These are phyloP conservation scores for Pogonus chalceus DNA, from an alignment of 1,140 invertebrate species.

Conservation along the genomic window DNA sequence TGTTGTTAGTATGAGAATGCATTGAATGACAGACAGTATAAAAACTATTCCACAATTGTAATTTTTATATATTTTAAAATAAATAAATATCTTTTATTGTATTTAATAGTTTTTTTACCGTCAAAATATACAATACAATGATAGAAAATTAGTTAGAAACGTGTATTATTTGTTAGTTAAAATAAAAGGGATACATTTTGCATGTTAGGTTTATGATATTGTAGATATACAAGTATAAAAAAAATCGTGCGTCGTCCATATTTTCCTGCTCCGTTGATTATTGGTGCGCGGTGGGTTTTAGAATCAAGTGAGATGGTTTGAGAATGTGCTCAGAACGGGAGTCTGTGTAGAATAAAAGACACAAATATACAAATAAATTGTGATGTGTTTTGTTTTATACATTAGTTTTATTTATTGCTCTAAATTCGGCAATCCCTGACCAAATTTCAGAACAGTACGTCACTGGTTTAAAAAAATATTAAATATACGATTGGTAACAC, in stretches of 20 bases:
- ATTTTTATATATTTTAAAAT: no score
- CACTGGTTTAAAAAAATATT: no score
- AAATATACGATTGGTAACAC: no score
- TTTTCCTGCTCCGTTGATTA: not conserved
- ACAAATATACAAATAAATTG: not conserved
- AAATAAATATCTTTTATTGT: no score
- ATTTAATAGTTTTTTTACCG: no score
- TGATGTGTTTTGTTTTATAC: not conserved
- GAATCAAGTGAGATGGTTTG: slow-evolving; percentile 37
- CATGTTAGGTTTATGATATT: not conserved
- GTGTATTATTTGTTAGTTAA: not conserved
- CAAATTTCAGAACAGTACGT: no score
- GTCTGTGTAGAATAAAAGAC: slow-evolving; percentile 31
- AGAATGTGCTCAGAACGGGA: slow-evolving; percentile 35
- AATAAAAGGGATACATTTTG: not conserved
- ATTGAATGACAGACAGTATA: not conserved
- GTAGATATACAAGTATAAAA: not conserved
- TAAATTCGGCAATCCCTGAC: no score
- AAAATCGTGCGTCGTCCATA: slow-evolving; percentile 7
- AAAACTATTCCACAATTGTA: slow-evolving; percentile 15
- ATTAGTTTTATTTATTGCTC: no score
- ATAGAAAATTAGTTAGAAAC: slow-evolving; percentile 6
- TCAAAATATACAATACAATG: slow-evolving; percentile 16
- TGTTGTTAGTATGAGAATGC: slow-evolving; percentile 3
- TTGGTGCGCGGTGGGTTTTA: slow-evolving; percentile 21